A percentile compares a stretch with the other conserved stretches of the same genome.
Conservation (phyloP, 2,113 vertebrate genomes). For the Python bivittatus region DNA sequence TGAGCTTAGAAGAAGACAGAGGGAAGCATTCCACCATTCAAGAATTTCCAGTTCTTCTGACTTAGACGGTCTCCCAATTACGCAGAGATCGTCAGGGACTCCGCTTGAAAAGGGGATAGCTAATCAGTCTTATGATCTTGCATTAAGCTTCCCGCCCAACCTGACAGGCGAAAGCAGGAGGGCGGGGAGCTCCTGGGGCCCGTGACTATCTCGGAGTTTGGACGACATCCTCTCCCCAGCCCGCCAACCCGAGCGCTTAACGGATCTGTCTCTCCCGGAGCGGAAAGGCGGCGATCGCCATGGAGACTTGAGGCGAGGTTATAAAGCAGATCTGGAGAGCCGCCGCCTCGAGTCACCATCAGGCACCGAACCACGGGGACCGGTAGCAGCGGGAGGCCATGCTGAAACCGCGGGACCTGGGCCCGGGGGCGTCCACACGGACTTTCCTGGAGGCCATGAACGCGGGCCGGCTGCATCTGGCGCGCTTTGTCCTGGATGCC, state of each 20-base stretch:
- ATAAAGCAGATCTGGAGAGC: slow-evolving; percentile 40
- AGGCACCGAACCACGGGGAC: slow-evolving; percentile 67
- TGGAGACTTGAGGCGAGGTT: slow-evolving; percentile 38
- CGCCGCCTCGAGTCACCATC: slow-evolving; percentile 4
- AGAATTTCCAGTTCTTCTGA: not conserved
- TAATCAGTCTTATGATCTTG: not conserved
- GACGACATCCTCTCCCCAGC: not conserved
- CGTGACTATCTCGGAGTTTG: not conserved
- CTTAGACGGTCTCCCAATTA: not conserved
- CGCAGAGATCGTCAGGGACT: not conserved
- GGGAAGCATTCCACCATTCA: not conserved
- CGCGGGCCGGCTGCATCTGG: slow-evolving; percentile 85
- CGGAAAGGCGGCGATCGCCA: slow-evolving; percentile 40
- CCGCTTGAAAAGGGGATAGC: not conserved
- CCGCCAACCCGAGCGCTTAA: not conserved
- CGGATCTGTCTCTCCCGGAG: not conserved
- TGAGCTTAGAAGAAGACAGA: not conserved
- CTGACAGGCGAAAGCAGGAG: not conserved
- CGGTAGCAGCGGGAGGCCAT: slow-evolving; percentile 64
- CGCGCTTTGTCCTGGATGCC: slow-evolving; percentile 89
- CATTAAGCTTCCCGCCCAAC: not conserved
- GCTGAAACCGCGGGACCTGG: slow-evolving; percentile 87
- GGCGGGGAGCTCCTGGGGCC: not conserved
- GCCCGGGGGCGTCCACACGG: slow-evolving; percentile 86
- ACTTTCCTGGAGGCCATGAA: slow-evolving; percentile 90